These are phyloP conservation scores for Dasyprocta punctata DNA, from an alignment of 2,113 vertebrate genomes.

Conservation along the genomic window DNA sequence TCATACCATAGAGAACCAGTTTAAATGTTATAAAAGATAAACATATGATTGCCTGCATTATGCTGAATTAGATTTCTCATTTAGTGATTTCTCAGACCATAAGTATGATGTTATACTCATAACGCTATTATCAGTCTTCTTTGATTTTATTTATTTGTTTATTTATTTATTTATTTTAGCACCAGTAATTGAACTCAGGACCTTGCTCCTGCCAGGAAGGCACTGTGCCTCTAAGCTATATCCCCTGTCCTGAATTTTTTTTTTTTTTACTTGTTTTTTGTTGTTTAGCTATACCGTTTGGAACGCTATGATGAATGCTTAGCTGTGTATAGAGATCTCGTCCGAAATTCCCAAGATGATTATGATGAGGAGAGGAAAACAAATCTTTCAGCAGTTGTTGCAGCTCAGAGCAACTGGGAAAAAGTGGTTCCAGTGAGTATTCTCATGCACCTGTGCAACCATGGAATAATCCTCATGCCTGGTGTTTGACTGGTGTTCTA, in stretches of 20 bases:
- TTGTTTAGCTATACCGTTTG: conserved; percentile 93
- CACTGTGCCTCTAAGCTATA: no score
- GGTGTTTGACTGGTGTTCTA: conserved; percentile 60
- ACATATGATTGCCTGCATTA: neutral
- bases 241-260: no score
- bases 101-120: neutral
- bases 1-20: conserved; percentile 16
- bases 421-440: conserved; percentile 90
- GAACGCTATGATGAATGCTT: conserved; percentile 95
- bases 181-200: no score
- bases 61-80: neutral
- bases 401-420: conserved; percentile 96
- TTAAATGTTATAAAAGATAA: conserved; percentile 25
- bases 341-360: conserved; percentile 98
- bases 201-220: no score
- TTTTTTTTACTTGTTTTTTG: neutral
- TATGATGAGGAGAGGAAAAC: conserved; percentile 99
- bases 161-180: no score
- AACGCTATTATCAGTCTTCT: neutral
- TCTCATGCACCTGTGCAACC: neutral
- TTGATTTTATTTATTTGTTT: no score
- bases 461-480: neutral
- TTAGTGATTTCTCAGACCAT: neutral
- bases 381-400: conserved; percentile 96
- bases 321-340: conserved; percentile 95